Evolutionary conservation across 2,113 vertebrate genomes (phyloP), one percentile per base, ranked within the genome.

Genomic region (Cathartes aura): DNA sequence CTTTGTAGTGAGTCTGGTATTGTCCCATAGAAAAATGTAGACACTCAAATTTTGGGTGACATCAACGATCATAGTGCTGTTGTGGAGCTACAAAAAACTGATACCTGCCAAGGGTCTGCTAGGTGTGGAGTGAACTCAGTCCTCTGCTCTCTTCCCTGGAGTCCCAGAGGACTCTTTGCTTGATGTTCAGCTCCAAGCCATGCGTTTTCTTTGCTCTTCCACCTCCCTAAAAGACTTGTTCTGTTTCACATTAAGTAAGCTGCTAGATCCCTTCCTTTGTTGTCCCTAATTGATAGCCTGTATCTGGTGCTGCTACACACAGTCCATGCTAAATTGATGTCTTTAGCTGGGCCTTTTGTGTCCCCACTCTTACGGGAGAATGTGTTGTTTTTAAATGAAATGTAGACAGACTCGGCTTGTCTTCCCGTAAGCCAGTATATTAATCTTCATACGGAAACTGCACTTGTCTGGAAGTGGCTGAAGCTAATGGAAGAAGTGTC

Each of bases 291-390:
- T 60, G 22, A 4, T 23, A 38, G 42, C 30, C 20, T 4, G 45
- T 47, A 6, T 18, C 53, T 78, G 60, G 15, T 78, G 64, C 45
- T 42, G 0, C 1, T 4, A 17, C 40, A 26, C 38, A 3, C 40
- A 40, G 0, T 24, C 43, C 18, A 1, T 42, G 18, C n/a, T 67
- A 17, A 79, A 34, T 8, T 22, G 59, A 23, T 79, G 29, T 30
- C 60, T 85, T 50, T 8, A 68, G 47, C 50, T 52, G 62, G 48
- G 48, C 27, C 43, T 36, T 42, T 56, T 43, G 36, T 58, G 23
- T 63, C 32, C 22, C 5, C 7, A 2, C 24, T 60, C 21, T 42
- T 42, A 10, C 0, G 0, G 40, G 73, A 66, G 47, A 17, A 7
- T 8, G 3, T 32, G 18, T 22, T 58, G 60, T 2, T 42, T 60